phyloP scores from a whole-genome alignment of 2,888 invertebrate species.

The Macaria liturata region DNA sequence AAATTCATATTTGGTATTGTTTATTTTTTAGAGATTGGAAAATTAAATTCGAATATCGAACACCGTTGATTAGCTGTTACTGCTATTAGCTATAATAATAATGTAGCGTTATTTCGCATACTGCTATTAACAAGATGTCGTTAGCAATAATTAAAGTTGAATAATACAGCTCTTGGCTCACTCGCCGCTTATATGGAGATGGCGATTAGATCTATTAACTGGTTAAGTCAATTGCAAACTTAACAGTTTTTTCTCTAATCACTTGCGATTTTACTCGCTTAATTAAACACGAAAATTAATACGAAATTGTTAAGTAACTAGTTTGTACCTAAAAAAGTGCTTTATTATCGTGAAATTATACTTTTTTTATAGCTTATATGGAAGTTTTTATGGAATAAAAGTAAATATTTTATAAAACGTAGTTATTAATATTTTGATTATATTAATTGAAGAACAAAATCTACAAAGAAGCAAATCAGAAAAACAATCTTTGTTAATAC shows the following conservation, averaged over 20 bases:
- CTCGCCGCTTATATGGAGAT: constrained; percentile 43
- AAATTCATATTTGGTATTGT: background rate
- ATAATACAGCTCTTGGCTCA: constrained; percentile 39
- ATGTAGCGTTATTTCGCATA: constrained; percentile 2
- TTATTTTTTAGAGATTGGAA: background rate
- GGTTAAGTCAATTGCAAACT: constrained; percentile 52
- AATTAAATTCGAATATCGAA: too few species aligned
- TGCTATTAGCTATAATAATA: background rate
- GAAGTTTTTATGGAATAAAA: too few species aligned
- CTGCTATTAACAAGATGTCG: constrained; percentile 29
- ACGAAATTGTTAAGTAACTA: constrained; percentile 23
- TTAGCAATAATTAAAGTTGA: constrained; percentile 41
- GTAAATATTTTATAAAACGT: too few species aligned
- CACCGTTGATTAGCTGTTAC: too few species aligned
- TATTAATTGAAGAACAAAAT: too few species aligned
- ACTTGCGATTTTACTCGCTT: constrained; percentile 46
- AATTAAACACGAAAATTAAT: constrained; percentile 37
- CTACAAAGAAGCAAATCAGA: too few species aligned
- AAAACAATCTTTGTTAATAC: too few species aligned
- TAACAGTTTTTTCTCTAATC: constrained; percentile 50
- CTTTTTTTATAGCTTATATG: too few species aligned
- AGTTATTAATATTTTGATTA: too few species aligned
- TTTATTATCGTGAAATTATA: too few species aligned
- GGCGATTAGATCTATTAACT: constrained; percentile 53
- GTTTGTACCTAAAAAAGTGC: too few species aligned